A percentile compares a stretch with the other conserved stretches of the same genome.
Evolutionary conservation across 2,888 invertebrate species (phyloP).

Genomic region (Epinotia nisella): DNA sequence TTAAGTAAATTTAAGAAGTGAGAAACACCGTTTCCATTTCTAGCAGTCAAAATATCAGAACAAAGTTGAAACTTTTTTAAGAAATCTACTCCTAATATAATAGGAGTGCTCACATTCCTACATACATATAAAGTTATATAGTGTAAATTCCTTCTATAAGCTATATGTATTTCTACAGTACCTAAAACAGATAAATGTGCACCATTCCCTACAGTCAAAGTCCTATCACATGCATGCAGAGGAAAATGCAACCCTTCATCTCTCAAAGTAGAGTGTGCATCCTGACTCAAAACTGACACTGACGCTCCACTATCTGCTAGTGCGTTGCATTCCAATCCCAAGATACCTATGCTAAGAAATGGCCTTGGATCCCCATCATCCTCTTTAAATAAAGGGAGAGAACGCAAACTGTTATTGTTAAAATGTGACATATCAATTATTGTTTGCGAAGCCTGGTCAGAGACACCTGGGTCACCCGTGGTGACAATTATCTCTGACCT

Average conservation of each 20-base stretch:
- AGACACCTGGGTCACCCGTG: too few species aligned
- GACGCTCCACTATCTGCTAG: slow-evolving; percentile 3
- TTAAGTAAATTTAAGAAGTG: too few species aligned
- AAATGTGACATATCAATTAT: too few species aligned
- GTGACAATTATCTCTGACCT: not conserved
- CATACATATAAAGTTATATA: too few species aligned
- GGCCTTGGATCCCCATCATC: not conserved
- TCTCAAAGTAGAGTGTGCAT: not conserved
- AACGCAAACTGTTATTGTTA: not conserved
- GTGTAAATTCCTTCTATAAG: not conserved
- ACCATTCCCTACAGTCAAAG: not conserved
- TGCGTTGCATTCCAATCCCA: slow-evolving; percentile 13
- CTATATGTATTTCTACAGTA: not conserved
- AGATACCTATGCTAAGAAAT: not conserved
- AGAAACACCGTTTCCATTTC: too few species aligned
- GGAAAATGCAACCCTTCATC: not conserved
- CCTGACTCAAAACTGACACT: not conserved
- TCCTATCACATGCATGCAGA: slow-evolving; percentile 1
- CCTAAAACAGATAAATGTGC: not conserved
- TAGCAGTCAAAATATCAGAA: too few species aligned
- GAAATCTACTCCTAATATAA: too few species aligned
- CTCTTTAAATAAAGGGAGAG: not conserved
- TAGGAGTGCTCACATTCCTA: too few species aligned
- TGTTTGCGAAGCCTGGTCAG: too few species aligned
- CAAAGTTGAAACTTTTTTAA: too few species aligned